These are phyloP conservation scores for Embidobia sp. DNA, from an alignment of 2,888 invertebrate genomes.

Conservation along the genomic window DNA sequence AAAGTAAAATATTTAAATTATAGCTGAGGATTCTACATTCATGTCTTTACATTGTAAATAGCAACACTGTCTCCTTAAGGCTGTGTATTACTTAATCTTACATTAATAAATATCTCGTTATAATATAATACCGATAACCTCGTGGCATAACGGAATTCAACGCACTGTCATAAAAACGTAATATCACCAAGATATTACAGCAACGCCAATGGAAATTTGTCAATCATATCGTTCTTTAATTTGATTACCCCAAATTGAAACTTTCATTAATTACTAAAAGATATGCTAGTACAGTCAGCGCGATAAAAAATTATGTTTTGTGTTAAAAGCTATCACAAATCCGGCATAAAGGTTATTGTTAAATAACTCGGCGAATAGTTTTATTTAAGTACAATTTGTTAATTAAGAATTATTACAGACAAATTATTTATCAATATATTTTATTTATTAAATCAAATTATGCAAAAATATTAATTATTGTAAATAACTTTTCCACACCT, in stretches of 20 bases:
- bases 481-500: too few relatives aligned
- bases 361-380: too few relatives aligned
- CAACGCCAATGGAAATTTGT: slow-evolving; percentile 29
- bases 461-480: too few relatives aligned
- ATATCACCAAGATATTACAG: slow-evolving; percentile 31
- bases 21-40: too few relatives aligned
- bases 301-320: slow-evolving; percentile 1
- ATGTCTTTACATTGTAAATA: neutral
- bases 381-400: too few relatives aligned
- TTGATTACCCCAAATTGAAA: slow-evolving; percentile 35
- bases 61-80: neutral
- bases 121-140: slow-evolving; percentile 21
- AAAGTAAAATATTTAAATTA: too few relatives aligned
- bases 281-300: neutral
- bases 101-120: neutral
- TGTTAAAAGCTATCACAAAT: neutral
- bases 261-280: slow-evolving; percentile 23
- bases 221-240: slow-evolving; percentile 33
- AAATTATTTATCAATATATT: too few relatives aligned
- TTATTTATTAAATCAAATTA: too few relatives aligned
- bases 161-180: slow-evolving; percentile 2
- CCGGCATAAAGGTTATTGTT: neutral
- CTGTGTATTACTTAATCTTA: neutral
- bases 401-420: too few relatives aligned
- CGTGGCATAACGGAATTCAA: slow-evolving; percentile 20